A percentile compares a stretch with the other conserved stretches of the same genome.
Evolutionary conservation across 2,797 vertebrate species (phyloP).

Genomic region (Coranthus polyacanthus): DNA sequence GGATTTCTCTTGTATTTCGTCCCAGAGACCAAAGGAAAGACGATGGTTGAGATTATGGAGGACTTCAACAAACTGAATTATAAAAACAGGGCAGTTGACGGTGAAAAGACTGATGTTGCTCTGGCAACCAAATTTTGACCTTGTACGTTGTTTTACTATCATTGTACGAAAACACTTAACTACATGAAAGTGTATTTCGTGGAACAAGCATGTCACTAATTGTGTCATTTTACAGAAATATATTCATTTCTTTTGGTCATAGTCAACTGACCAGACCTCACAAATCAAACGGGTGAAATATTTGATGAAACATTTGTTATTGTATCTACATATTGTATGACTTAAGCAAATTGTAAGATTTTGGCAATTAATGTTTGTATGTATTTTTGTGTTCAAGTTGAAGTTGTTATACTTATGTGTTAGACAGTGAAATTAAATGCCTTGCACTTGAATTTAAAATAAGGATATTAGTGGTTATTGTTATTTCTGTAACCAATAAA

Average conservation of each 20-base stretch:
- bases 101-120: constrained; percentile 28
- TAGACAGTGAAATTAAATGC: too few relatives aligned
- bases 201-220: not conserved
- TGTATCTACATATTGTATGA: too few relatives aligned
- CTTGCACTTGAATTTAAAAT: too few relatives aligned
- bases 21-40: constrained; percentile 80
- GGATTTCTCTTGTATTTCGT: constrained; percentile 70
- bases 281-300: too few relatives aligned
- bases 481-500: too few relatives aligned
- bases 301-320: too few relatives aligned
- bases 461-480: too few relatives aligned
- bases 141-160: not conserved
- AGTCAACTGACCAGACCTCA: not conserved
- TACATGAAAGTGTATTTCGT: too few relatives aligned
- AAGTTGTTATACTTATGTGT: too few relatives aligned
- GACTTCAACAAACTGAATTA: constrained; percentile 79
- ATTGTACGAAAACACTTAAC: not conserved
- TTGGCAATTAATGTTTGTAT: too few relatives aligned
- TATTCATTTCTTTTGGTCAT: not conserved
- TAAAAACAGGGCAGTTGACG: constrained; percentile 46
- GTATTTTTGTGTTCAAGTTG: too few relatives aligned
- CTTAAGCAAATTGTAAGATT: too few relatives aligned
- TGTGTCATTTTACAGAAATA: not conserved
- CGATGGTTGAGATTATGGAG: constrained; percentile 71
- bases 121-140: constrained; percentile 60